A percentile compares a stretch with the other conserved stretches of the same genome.
These are phyloP conservation scores for Syndactyla subalaris DNA, from an alignment of 2,797 vertebrate species.

Conservation along the genomic window DNA sequence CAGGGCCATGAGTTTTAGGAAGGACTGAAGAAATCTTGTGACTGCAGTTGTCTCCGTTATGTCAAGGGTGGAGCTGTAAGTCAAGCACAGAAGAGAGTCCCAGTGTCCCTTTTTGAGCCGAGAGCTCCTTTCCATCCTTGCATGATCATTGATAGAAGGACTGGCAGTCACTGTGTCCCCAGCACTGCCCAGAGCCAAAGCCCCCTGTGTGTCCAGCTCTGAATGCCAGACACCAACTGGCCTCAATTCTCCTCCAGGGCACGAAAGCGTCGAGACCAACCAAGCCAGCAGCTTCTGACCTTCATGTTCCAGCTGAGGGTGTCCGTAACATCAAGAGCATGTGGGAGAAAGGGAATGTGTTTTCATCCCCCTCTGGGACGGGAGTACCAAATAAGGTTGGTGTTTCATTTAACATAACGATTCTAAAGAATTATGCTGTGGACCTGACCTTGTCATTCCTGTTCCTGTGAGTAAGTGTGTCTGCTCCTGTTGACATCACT, in stretches of 20 bases:
- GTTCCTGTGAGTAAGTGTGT: neutral
- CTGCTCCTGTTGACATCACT: neutral
- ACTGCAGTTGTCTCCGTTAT: neutral
- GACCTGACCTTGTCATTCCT: neutral
- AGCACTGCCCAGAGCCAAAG: neutral
- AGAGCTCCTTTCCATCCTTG: neutral
- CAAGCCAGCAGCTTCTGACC: constrained; percentile 86
- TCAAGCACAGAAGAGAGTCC: neutral
- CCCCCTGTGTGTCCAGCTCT: neutral
- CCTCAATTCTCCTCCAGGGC: constrained; percentile 76
- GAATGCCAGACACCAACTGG: neutral
- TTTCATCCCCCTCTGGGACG: constrained; percentile 81
- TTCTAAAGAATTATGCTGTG: neutral
- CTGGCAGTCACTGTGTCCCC: neutral
- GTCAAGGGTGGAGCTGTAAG: neutral
- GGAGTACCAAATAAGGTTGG: constrained; percentile 91
- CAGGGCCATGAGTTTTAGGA: neutral
- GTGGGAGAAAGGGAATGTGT: constrained; percentile 97
- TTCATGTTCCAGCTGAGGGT: constrained; percentile 86
- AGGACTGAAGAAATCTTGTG: neutral
- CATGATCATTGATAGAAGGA: neutral
- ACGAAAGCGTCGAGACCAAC: constrained; percentile 84
- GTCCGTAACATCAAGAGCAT: constrained; percentile 98
- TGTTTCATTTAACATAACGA: neutral
- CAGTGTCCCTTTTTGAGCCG: neutral